Conservation (phyloP, 2,888 invertebrate genomes). For the Lysandra coridon region DNA sequence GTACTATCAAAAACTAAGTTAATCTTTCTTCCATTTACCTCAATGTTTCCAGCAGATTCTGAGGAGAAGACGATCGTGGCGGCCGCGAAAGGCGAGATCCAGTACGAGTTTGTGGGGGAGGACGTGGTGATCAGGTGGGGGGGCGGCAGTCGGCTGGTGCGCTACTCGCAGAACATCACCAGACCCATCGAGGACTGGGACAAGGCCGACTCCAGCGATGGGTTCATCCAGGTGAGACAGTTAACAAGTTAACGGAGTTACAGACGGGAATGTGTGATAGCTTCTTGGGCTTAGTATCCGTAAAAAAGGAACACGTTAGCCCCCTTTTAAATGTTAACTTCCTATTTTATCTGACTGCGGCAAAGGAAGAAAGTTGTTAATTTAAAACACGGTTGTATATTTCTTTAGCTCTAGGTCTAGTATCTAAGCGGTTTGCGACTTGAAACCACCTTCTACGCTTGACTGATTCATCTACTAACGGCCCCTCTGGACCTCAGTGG, state of each 20-base stretch:
- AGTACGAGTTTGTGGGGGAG: constrained; percentile 51
- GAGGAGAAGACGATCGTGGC: background rate
- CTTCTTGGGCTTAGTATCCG: background rate
- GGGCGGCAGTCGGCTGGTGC: constrained; percentile 68
- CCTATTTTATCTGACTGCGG: background rate
- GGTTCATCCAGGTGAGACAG: constrained; percentile 50
- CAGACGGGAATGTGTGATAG: background rate
- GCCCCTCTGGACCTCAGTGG: too few relatives aligned
- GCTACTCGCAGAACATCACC: constrained; percentile 74
- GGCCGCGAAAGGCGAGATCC: background rate
- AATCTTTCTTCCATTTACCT: background rate
- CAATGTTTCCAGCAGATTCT: background rate
- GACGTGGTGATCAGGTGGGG: constrained; percentile 58
- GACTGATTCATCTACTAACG: too few relatives aligned
- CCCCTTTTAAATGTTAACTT: background rate
- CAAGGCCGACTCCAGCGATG: constrained; percentile 53
- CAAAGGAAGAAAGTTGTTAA: too few relatives aligned
- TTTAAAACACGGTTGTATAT: too few relatives aligned
- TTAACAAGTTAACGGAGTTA: background rate
- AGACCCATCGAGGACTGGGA: constrained; percentile 71
- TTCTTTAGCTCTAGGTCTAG: too few relatives aligned
- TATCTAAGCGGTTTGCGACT: too few relatives aligned
- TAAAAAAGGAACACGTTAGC: background rate
- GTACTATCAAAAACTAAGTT: too few relatives aligned
- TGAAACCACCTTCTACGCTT: too few relatives aligned